These are phyloP conservation scores for Sander lucioperca DNA, from an alignment of 2,113 vertebrate genomes.

Conservation along the genomic window DNA sequence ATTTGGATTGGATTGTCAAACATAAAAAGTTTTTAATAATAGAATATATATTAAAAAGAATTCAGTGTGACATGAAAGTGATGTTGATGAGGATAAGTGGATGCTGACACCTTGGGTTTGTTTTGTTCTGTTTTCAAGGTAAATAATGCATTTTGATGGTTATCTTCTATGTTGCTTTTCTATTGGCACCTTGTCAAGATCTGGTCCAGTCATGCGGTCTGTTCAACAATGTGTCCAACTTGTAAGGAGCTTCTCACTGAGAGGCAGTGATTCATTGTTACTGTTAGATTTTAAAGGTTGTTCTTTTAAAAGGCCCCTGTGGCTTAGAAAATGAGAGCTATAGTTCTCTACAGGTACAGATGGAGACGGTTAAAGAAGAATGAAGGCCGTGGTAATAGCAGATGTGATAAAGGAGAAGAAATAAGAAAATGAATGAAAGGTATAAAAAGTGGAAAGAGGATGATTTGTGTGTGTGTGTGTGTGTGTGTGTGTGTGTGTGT, in stretches of 20 bases:
- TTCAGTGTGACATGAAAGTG: not conserved
- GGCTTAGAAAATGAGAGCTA: constrained; percentile 7
- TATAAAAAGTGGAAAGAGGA: not conserved
- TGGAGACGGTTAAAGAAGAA: not conserved
- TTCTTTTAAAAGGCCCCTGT: constrained; percentile 26
- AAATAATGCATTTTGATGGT: not conserved
- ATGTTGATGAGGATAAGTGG: not conserved
- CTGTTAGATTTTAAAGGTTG: constrained; percentile 36
- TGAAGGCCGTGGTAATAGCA: not conserved
- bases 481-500: not conserved
- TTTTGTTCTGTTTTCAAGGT: constrained; percentile 10
- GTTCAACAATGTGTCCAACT: not conserved
- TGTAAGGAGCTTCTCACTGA: not conserved
- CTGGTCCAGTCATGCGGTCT: not conserved
- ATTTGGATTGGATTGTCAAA: no score
- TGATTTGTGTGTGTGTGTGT: constrained; percentile 16
- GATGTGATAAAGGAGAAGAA: constrained; percentile 1
- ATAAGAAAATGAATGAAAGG: not conserved
- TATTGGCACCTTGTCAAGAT: constrained; percentile 1
- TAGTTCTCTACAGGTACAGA: not conserved
- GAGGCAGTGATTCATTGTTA: constrained; percentile 26
- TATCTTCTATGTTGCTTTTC: not conserved
- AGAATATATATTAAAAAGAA: no score
- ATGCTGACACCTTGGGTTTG: not conserved
- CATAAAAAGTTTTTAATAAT: no score